phyloP scores from a whole-genome alignment of 2,113 vertebrate species.

The Picathartes gymnocephalus region DNA sequence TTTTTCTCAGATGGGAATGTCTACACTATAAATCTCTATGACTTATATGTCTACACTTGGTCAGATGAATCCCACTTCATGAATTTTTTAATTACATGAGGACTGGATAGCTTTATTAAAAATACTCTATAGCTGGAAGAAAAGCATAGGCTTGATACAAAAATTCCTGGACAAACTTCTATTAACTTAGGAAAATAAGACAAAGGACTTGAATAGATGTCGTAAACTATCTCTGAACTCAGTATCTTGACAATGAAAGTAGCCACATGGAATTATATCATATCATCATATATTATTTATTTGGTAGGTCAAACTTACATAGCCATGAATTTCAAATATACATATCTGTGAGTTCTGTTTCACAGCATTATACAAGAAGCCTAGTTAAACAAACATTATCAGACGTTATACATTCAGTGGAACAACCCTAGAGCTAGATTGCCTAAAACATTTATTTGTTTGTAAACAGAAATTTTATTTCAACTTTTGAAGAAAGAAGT shows the following conservation, averaged over 20 bases:
- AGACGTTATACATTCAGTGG: neutral
- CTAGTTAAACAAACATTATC: neutral
- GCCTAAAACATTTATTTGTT: neutral
- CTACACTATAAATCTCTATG: constrained; percentile 14
- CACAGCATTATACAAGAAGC: neutral
- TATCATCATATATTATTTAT: neutral
- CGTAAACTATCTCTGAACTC: neutral
- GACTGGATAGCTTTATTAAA: neutral
- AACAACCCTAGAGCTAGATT: neutral
- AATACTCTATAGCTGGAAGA: neutral
- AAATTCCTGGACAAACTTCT: neutral
- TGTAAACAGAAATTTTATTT: neutral
- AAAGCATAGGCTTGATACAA: neutral
- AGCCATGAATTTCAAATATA: neutral
- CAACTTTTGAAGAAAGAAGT: neutral
- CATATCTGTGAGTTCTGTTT: neutral
- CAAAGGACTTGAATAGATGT: neutral
- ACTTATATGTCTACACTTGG: neutral
- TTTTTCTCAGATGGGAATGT: neutral
- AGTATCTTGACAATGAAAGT: neutral
- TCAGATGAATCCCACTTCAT: constrained; percentile 10
- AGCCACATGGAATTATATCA: neutral
- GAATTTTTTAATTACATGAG: too few relatives aligned
- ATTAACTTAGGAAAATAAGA: neutral
- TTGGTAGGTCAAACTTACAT: neutral